phyloP scores from a whole-genome alignment of 1,140 invertebrate genomes.

The Dendroctonus valens region DNA sequence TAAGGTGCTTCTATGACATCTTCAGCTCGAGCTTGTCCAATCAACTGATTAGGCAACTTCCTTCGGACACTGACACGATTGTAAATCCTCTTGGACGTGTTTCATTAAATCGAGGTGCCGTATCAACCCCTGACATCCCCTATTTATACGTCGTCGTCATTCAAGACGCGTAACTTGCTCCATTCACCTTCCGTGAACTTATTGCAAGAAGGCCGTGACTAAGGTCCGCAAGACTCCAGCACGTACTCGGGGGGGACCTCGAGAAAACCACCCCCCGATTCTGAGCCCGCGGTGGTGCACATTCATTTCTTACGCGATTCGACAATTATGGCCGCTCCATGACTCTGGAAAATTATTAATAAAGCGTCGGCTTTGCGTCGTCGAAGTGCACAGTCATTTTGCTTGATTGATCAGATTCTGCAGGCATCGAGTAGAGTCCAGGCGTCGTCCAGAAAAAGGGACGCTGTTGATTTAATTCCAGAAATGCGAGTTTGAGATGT shows the following conservation, averaged over 20 bases:
- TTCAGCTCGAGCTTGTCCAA: background rate
- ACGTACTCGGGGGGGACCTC: background rate
- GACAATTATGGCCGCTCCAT: slow-evolving; percentile 12
- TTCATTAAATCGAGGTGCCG: slow-evolving; percentile 2
- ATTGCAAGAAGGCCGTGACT: slow-evolving; percentile 12
- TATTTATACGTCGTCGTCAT: background rate
- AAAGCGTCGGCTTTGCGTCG: slow-evolving; percentile 1
- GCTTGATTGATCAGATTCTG: too few species aligned
- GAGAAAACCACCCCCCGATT: background rate
- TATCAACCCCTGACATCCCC: background rate
- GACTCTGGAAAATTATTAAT: slow-evolving; percentile 21
- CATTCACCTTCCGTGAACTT: slow-evolving; percentile 22
- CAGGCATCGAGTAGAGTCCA: too few species aligned
- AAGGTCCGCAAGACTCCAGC: background rate
- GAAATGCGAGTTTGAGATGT: too few species aligned
- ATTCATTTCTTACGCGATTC: slow-evolving; percentile 19
- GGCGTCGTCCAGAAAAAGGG: too few species aligned
- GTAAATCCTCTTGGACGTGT: slow-evolving; percentile 1
- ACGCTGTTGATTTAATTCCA: too few species aligned
- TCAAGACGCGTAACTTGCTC: slow-evolving; percentile 10
- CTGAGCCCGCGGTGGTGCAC: background rate
- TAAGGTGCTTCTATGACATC: background rate
- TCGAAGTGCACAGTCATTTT: too few species aligned
- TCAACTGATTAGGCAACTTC: background rate
- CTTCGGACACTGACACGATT: slow-evolving; percentile 3